phyloP scores from a whole-genome alignment of 2,113 vertebrate genomes.

The Pogonocichla stellata region DNA sequence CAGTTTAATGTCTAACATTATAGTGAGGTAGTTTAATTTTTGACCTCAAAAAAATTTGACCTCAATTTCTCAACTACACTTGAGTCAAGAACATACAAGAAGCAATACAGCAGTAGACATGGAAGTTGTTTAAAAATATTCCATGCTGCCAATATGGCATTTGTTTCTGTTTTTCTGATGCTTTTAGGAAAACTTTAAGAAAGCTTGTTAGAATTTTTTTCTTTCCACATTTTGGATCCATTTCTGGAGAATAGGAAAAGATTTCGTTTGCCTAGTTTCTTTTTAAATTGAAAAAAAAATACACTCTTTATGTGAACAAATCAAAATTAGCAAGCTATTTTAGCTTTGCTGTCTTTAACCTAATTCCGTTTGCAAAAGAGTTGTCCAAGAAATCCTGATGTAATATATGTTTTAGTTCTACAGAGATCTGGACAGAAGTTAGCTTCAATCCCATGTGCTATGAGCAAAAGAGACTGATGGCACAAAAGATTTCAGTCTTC shows the following conservation, averaged over 20 bases:
- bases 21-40: neutral
- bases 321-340: neutral
- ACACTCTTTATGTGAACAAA: neutral
- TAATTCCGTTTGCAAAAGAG: neutral
- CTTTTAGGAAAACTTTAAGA: neutral
- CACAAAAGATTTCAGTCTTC: neutral
- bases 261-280: neutral
- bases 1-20: neutral
- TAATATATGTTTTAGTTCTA: neutral
- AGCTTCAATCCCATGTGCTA: neutral
- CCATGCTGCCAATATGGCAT: neutral
- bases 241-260: neutral
- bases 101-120: neutral
- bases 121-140: neutral
- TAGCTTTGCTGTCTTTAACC: neutral
- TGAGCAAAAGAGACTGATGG: neutral
- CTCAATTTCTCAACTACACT: neutral
- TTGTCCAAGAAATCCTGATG: neutral
- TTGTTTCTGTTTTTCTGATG: neutral
- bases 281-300: neutral
- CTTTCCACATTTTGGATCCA: neutral
- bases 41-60: neutral
- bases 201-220: neutral
- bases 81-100: neutral
- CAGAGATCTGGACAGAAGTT: neutral